Conservation (phyloP, 2,113 vertebrate species). For the Gopherus evgoodei region DNA sequence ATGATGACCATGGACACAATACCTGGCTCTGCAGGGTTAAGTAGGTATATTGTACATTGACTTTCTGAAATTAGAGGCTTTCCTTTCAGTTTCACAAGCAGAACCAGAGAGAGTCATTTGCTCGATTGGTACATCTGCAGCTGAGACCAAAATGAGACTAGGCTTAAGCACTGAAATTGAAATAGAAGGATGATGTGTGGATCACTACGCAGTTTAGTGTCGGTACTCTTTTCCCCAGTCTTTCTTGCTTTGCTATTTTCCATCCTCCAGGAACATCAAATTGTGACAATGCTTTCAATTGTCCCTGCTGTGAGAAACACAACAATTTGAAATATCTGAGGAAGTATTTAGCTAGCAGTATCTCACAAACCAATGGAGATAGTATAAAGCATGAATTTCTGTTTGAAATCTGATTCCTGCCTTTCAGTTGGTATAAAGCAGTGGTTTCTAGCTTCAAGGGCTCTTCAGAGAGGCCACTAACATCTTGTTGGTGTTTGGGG, state of each 20-base stretch:
- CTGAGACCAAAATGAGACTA: not conserved
- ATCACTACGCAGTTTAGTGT: not conserved
- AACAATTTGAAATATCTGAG: not conserved
- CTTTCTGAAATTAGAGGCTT: not conserved
- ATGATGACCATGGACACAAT: slow-evolving; percentile 92
- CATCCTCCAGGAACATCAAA: not conserved
- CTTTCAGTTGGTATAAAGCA: not conserved
- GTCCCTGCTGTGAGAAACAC: not conserved
- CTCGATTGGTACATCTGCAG: not conserved
- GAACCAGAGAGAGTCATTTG: not conserved
- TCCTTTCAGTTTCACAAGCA: not conserved
- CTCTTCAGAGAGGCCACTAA: not conserved
- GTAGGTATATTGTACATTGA: slow-evolving; percentile 75
- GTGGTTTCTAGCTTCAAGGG: not conserved
- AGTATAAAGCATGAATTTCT: not conserved
- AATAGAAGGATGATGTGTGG: not conserved
- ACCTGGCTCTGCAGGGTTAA: slow-evolving; percentile 96
- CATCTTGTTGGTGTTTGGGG: rapidly evolving
- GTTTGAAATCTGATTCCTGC: rapidly evolving
- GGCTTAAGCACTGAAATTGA: not conserved
- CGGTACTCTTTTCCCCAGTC: not conserved
- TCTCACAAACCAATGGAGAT: not conserved
- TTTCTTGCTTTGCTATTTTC: not conserved
- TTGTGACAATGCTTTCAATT: not conserved
- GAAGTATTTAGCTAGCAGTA: not conserved